Evolutionary conservation across 2,888 invertebrate species (phyloP).

Genomic region (Cordilura impudica): DNA sequence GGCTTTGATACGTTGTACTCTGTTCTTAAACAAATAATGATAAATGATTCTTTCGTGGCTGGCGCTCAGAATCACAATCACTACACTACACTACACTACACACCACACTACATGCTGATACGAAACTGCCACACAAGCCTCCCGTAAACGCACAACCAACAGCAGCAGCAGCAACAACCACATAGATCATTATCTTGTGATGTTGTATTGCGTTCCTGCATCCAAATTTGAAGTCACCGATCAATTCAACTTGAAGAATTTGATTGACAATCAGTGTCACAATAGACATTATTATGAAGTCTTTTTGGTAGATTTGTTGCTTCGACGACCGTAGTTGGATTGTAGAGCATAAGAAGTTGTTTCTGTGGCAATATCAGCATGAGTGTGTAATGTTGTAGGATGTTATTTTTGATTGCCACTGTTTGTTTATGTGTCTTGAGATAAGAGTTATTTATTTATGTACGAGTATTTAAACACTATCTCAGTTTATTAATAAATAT

Average conservation of each 20-base stretch:
- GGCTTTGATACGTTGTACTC: background rate
- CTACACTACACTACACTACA: background rate
- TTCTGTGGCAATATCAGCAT: background rate
- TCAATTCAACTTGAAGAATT: constrained; percentile 53
- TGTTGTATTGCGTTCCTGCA: constrained; percentile 54
- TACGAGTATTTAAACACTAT: constrained; percentile 9
- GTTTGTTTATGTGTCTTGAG: constrained; percentile 31
- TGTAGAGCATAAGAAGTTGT: background rate
- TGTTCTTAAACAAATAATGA: constrained; percentile 50
- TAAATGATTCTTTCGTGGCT: constrained; percentile 53
- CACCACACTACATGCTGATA: constrained; percentile 4
- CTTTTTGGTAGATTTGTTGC: constrained; percentile 16
- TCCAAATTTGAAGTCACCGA: constrained; percentile 48
- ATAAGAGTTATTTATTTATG: constrained; percentile 33
- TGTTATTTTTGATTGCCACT: background rate
- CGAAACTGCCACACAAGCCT: constrained; percentile 28
- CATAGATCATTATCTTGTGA: constrained; percentile 50
- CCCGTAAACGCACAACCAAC: background rate
- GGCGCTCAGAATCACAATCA: constrained; percentile 50
- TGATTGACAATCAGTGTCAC: constrained; percentile 63
- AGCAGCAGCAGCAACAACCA: background rate
- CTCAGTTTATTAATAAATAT: no score
- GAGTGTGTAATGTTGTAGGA: background rate
- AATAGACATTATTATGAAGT: constrained; percentile 57
- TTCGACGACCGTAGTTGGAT: background rate